Percentiles rank a stretch among this genome's conserved stretches.
Conservation (phyloP, 2,888 invertebrate species). For the Amiota mariae region DNA sequence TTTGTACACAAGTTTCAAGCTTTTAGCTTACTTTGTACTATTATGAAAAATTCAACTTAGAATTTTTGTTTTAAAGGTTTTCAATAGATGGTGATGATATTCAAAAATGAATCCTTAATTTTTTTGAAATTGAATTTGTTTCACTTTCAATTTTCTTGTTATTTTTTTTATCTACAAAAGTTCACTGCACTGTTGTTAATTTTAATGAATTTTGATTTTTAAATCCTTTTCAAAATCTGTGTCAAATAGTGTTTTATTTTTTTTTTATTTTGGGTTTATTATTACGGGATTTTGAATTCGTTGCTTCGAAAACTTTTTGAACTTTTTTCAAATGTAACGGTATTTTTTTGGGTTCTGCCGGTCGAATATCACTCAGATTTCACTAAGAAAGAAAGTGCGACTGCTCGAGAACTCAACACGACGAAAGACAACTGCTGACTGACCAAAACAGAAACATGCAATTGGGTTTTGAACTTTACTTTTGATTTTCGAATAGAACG, state of each 20-base stretch:
- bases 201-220: background rate
- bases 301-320: constrained; percentile 21
- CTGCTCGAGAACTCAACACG: constrained; percentile 62
- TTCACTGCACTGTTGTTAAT: constrained; percentile 5
- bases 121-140: too few species aligned
- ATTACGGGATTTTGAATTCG: too few species aligned
- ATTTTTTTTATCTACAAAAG: too few species aligned
- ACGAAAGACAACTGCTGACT: constrained; percentile 74
- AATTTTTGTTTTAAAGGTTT: too few species aligned
- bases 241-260: too few species aligned
- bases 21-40: too few species aligned
- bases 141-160: background rate
- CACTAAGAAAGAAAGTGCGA: constrained; percentile 42
- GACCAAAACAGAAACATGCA: constrained; percentile 74
- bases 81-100: too few species aligned
- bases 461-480: constrained; percentile 68
- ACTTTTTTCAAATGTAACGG: constrained; percentile 19
- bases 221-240: background rate
- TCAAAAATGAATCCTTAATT: too few species aligned
- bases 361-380: background rate
- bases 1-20: background rate
- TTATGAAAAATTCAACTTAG: too few species aligned
- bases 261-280: too few species aligned
- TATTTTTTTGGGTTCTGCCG: constrained; percentile 10
- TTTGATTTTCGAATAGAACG: constrained; percentile 36